Conservation (phyloP, 2,797 vertebrate species). For the Mus caroli region DNA sequence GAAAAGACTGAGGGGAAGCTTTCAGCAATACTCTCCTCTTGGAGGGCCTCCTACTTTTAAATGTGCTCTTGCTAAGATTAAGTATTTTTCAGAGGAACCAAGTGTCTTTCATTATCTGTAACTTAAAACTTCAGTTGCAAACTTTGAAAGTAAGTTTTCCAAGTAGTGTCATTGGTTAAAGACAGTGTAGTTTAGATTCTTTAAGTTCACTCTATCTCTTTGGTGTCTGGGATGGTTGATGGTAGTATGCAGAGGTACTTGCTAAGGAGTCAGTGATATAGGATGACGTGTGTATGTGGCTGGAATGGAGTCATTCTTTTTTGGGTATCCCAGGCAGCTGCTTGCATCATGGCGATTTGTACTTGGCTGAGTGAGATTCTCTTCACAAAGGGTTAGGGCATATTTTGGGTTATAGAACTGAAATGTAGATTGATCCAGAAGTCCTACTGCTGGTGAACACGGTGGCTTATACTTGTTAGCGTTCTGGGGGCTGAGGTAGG, state of each 20-base stretch:
- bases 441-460: background rate
- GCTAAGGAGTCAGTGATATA: background rate
- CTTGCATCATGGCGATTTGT: background rate
- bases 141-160: background rate
- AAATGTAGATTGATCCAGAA: background rate
- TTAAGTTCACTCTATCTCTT: background rate
- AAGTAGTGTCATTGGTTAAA: background rate
- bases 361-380: background rate
- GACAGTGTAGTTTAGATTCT: background rate
- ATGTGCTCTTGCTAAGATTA: constrained; percentile 34
- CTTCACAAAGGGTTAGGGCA: background rate
- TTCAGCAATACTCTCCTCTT: background rate
- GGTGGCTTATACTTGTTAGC: background rate
- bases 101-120: constrained; percentile 9
- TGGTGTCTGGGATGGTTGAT: background rate
- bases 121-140: background rate
- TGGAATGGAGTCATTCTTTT: background rate
- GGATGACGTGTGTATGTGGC: background rate
- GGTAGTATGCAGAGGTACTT: background rate
- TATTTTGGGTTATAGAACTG: background rate
- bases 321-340: background rate
- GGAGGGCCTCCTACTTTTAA: background rate
- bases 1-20: background rate
- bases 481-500: background rate
- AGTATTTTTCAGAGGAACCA: constrained; percentile 17